Conservation (phyloP, 2,113 vertebrate genomes). For the Plectropomus leopardus region DNA sequence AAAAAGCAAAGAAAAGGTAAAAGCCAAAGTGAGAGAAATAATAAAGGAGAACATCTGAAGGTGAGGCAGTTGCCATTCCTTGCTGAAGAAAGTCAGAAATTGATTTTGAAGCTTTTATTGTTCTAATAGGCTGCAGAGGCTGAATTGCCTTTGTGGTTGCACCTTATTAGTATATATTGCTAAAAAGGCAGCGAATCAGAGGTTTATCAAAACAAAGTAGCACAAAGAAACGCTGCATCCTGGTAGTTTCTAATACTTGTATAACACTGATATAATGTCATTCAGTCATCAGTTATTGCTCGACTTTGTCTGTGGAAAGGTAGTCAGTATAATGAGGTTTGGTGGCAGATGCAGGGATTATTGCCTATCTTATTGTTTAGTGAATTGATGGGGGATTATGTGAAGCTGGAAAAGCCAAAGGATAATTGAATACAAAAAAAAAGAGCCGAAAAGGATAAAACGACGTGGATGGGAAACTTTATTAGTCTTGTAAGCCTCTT, state of each 20-base stretch:
- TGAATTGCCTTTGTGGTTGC: not conserved
- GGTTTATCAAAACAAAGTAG: not conserved
- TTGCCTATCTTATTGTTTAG: slow-evolving; percentile 43
- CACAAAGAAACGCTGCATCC: not conserved
- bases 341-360: slow-evolving; percentile 50
- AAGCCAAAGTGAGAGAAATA: slow-evolving; percentile 27
- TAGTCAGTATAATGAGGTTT: slow-evolving; percentile 36
- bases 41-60: slow-evolving; percentile 31
- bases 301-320: slow-evolving; percentile 24
- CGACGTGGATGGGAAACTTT: slow-evolving; percentile 20
- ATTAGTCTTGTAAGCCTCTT: slow-evolving; percentile 44
- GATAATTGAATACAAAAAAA: slow-evolving; percentile 42
- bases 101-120: slow-evolving; percentile 13
- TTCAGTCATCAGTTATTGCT: slow-evolving; percentile 23
- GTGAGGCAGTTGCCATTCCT: not conserved
- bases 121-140: slow-evolving; percentile 7
- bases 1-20: slow-evolving; percentile 15
- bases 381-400: slow-evolving; percentile 57
- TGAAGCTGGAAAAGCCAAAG: slow-evolving; percentile 14
- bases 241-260: slow-evolving; percentile 5
- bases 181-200: not conserved
- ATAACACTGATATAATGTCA: slow-evolving; percentile 18
- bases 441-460: slow-evolving; percentile 23
- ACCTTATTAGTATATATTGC: slow-evolving; percentile 3
- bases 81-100: slow-evolving; percentile 2